A percentile compares a stretch with the other conserved stretches of the same genome.
phyloP scores from a whole-genome alignment of 2,888 invertebrate genomes.

The Ormyrus nitidulus region DNA sequence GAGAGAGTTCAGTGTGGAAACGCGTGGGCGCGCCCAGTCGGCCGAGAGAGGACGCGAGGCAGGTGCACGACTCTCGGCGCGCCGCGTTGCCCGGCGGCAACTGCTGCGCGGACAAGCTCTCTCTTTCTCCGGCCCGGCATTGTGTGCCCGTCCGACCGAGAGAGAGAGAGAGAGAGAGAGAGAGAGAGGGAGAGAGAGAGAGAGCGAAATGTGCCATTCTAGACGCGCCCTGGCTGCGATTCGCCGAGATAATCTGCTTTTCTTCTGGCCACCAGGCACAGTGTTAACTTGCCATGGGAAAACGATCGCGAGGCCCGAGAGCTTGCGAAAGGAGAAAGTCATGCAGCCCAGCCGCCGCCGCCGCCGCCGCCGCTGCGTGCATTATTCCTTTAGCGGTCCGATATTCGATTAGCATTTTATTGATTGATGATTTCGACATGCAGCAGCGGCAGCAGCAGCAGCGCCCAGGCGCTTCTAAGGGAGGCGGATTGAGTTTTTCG shows the following conservation, averaged over 20 bases:
- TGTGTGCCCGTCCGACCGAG: background rate
- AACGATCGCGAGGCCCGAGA: slow-evolving; percentile 28
- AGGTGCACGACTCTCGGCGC: slow-evolving; percentile 48
- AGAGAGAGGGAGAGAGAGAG: slow-evolving; percentile 23
- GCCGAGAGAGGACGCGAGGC: slow-evolving; percentile 47
- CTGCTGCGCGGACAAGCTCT: slow-evolving; percentile 11
- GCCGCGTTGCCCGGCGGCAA: slow-evolving; percentile 35
- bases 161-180: slow-evolving; percentile 20
- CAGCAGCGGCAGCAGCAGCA: background rate
- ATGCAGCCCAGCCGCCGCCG: background rate
- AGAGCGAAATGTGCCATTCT: slow-evolving; percentile 50
- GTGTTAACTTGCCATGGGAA: slow-evolving; percentile 49
- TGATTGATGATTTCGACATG: slow-evolving; percentile 51
- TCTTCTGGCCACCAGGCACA: slow-evolving; percentile 39
- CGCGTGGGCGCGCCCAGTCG: slow-evolving; percentile 54
- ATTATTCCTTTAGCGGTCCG: slow-evolving; percentile 43
- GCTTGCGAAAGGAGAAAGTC: slow-evolving; percentile 57
- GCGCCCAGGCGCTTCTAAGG: background rate
- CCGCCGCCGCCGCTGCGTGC: background rate
- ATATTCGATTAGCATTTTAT: slow-evolving; percentile 54
- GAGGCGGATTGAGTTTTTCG: too few species aligned
- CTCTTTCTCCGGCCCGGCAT: slow-evolving; percentile 14
- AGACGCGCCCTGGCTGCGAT: slow-evolving; percentile 43
- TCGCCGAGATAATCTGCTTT: slow-evolving; percentile 54
- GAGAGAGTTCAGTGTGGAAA: background rate